Percentiles rank a stretch among this genome's conserved stretches.
These are phyloP conservation scores for Poeciliopsis occidentalis DNA, from an alignment of 2,113 vertebrate genomes.

Conservation along the genomic window DNA sequence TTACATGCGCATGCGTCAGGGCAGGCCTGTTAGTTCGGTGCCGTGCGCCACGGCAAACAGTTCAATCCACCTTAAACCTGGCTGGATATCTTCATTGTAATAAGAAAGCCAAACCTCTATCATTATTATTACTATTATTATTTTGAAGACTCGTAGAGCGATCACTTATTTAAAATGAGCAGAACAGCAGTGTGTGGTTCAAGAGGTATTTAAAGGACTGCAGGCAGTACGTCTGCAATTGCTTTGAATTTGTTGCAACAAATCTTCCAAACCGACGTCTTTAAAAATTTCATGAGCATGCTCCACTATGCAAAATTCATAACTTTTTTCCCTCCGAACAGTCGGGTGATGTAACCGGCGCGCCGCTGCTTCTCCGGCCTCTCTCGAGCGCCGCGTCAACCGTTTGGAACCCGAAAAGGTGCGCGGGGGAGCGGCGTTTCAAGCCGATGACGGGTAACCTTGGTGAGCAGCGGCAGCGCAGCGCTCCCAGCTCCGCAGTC, in stretches of 20 bases:
- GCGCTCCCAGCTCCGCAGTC: not conserved
- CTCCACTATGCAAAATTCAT: not conserved
- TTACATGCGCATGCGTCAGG: too few species aligned
- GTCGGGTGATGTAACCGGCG: not conserved
- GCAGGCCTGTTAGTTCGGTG: too few species aligned
- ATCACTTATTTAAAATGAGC: not conserved
- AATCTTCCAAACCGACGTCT: not conserved
- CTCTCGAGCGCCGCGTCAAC: not conserved
- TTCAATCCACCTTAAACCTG: too few species aligned
- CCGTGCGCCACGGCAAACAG: too few species aligned
- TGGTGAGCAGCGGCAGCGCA: not conserved
- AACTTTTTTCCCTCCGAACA: not conserved
- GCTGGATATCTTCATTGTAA: not conserved
- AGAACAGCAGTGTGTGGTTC: not conserved
- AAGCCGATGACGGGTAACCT: slow-evolving; percentile 12
- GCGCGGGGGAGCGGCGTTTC: not conserved
- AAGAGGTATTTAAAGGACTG: not conserved
- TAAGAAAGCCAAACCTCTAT: not conserved
- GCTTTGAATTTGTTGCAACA: not conserved
- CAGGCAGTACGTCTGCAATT: not conserved
- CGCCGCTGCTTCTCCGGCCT: not conserved
- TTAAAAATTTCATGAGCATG: not conserved
- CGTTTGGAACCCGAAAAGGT: not conserved
- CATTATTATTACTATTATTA: too few species aligned
- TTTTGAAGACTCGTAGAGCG: too few species aligned